phyloP scores from a whole-genome alignment of 1,140 invertebrate species.

The Drosophila pallidifrons region DNA sequence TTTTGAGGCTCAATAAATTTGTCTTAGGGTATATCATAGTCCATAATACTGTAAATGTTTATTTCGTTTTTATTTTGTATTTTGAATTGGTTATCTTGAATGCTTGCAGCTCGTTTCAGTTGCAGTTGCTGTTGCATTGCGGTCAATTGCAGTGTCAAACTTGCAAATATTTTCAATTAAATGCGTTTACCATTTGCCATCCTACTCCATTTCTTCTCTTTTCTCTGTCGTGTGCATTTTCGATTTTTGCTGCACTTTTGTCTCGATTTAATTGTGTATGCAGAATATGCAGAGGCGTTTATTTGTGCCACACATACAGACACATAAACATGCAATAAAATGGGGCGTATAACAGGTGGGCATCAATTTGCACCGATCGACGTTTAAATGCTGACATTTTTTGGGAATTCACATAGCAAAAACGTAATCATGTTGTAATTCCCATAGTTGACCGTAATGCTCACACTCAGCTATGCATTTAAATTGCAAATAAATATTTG shows the following conservation, averaged over 20 bases:
- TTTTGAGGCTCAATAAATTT: neutral
- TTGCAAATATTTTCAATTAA: conserved; percentile 81
- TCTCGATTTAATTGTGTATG: conserved; percentile 65
- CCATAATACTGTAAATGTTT: no score
- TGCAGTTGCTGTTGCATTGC: conserved; percentile 53
- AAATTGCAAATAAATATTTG: conserved; percentile 47
- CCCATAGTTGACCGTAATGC: conserved; percentile 20
- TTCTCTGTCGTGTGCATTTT: conserved; percentile 3
- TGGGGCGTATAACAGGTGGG: conserved; percentile 11
- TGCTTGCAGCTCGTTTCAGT: conserved; percentile 24
- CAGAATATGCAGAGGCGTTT: conserved; percentile 33
- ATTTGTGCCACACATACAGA: conserved; percentile 9
- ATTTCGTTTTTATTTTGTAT: conserved; percentile 12
- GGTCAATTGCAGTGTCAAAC: conserved; percentile 74
- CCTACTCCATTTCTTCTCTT: neutral
- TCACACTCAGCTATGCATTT: conserved; percentile 37
- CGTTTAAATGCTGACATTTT: conserved; percentile 51
- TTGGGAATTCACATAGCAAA: conserved; percentile 31
- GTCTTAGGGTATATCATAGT: conserved; percentile 9
- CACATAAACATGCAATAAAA: no score
- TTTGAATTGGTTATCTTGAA: conserved; percentile 49
- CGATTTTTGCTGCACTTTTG: conserved; percentile 50
- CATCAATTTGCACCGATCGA: conserved; percentile 34
- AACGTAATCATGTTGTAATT: conserved; percentile 41
- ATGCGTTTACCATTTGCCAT: conserved; percentile 47